phyloP scores from a whole-genome alignment of 1,140 invertebrate species.

The Formica selysi region DNA sequence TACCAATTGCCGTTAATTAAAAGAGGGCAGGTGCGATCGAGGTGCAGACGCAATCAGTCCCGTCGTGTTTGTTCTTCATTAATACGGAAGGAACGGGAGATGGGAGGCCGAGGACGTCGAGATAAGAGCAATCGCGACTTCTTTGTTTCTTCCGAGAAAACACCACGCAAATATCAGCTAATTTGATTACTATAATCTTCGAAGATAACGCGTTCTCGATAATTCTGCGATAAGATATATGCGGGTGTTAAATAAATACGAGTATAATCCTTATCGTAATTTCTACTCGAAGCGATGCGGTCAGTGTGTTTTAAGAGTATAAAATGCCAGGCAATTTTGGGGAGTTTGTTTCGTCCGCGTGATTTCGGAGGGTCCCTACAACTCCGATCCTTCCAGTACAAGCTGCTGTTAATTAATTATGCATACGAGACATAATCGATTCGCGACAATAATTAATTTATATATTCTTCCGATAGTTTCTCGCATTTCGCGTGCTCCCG shows the following conservation, averaged over 20 bases:
- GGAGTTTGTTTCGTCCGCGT: slow-evolving; percentile 3
- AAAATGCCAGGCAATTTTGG: not conserved
- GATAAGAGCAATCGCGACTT: not conserved
- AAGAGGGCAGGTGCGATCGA: slow-evolving; percentile 48
- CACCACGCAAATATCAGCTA: not conserved
- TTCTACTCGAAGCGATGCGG: not conserved
- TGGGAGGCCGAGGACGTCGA: not conserved
- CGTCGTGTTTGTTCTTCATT: not conserved
- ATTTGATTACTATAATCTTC: too few relatives aligned
- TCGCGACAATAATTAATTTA: slow-evolving; percentile 63
- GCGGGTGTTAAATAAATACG: too few relatives aligned
- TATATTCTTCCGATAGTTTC: slow-evolving; percentile 49
- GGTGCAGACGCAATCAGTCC: not conserved
- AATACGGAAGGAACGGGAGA: slow-evolving; percentile 4
- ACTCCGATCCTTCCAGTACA: slow-evolving; percentile 22
- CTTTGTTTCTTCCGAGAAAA: not conserved
- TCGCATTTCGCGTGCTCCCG: slow-evolving; percentile 29
- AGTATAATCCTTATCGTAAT: not conserved
- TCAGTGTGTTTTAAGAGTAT: not conserved
- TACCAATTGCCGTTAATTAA: slow-evolving; percentile 74
- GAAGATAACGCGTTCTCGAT: not conserved
- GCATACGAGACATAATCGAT: slow-evolving; percentile 55
- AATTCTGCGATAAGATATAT: not conserved
- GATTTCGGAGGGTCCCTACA: not conserved
- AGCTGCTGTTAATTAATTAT: slow-evolving; percentile 54